Base-by-base conservation (phyloP, 2,797 vertebrate genomes). In the Eulemur coronatus region DNA sequence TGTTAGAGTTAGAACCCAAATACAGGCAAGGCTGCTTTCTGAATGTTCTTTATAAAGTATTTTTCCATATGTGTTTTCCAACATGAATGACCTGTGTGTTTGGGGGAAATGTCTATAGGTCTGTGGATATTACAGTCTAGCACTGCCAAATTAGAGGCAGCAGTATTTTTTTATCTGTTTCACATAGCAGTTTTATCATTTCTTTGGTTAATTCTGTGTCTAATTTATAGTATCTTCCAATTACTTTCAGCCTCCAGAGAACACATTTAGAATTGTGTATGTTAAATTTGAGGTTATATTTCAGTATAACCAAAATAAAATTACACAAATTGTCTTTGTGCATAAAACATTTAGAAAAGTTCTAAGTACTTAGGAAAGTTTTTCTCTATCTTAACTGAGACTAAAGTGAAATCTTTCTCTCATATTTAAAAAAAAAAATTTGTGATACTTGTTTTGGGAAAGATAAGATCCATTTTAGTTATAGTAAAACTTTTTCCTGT, bases 61-160 rank as follows among this genome's bases (percentile, higher is more conserved):
- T 78, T 88, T 63, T 84, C 22, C 1, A 14, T 20, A 0, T 30
- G 11, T 79, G 30, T 96, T 92, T 96, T 73, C 63, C 15, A 55
- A 4, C 7, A 55, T 73, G n/a, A 82, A 85, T 50, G 13, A 26
- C 2, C 1, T 0, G 0, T 28, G 9, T 9, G 2, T 72, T 18
- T 41, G 76, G 88, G 4, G 2, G 9, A 70, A 59, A 14, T 59
- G 7, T 4, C 30, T 76, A 5, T 15, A 10, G 20, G 26, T 22
- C 4, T 20, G 15, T 48, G 11, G 18, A 9, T 26, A 10, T 15
- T 0, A 0, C 52, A 67, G 7, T 7, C 7, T 52, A 18, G 35
- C 4, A 2, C 50, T 90, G 18, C 20, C n/a, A 65, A 6, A 69
- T 18, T 63, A 33, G 30, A 63, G 35, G 9, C 11, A 35, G 5